Evolutionary conservation across 1,140 invertebrate genomes (phyloP).

Genomic region (Trichoplusia ni): DNA sequence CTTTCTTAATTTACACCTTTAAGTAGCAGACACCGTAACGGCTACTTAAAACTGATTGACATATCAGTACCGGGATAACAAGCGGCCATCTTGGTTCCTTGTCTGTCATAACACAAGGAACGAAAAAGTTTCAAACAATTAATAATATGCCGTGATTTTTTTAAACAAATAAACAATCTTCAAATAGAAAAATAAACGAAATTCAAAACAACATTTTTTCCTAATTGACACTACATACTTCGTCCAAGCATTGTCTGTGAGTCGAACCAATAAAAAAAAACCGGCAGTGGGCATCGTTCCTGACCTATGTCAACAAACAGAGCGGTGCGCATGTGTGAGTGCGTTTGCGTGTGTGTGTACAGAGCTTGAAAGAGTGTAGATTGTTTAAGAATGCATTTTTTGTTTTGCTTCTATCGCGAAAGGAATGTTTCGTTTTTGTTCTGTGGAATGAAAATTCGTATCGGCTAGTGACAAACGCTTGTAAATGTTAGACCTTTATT

Average conservation of each 20-base stretch:
- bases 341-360: neutral
- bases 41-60: too few species aligned
- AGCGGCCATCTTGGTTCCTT: too few species aligned
- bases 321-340: constrained; percentile 36
- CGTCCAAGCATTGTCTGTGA: constrained; percentile 24
- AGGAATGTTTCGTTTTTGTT: neutral
- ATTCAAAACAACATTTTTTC: constrained; percentile 1
- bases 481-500: too few species aligned
- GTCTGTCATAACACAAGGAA: too few species aligned
- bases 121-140: too few species aligned
- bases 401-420: neutral
- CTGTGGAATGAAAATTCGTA: neutral
- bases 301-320: constrained; percentile 75
- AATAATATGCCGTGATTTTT: too few species aligned
- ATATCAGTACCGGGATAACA: too few species aligned
- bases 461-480: too few species aligned
- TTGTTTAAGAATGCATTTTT: constrained; percentile 19
- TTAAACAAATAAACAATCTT: too few species aligned
- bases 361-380: constrained; percentile 21
- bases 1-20: too few species aligned
- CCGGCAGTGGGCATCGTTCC: constrained; percentile 47
- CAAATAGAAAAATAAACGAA: too few species aligned
- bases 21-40: too few species aligned
- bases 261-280: constrained; percentile 52
- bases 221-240: constrained; percentile 13